A percentile compares a stretch with the other conserved stretches of the same genome.
phyloP scores from a whole-genome alignment of 2,113 vertebrate genomes.

The Apodemus sylvaticus region DNA sequence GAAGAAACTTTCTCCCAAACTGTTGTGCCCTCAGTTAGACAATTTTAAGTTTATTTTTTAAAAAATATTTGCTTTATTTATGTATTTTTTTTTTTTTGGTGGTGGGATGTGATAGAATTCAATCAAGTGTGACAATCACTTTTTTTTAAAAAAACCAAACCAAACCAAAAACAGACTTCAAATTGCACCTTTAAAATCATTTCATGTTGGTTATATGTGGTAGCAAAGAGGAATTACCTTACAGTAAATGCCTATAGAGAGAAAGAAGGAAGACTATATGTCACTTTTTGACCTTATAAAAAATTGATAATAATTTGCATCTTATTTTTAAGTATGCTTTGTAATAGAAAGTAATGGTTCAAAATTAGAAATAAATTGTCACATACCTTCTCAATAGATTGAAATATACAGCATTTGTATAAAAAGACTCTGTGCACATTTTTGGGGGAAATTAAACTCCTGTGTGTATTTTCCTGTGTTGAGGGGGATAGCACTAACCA shows the following conservation, averaged over 20 bases:
- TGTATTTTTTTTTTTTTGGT: not conserved
- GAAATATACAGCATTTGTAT: slow-evolving; percentile 24
- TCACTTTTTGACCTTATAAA: slow-evolving; percentile 61
- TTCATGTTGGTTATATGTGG: slow-evolving; percentile 48
- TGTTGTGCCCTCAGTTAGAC: slow-evolving; percentile 21
- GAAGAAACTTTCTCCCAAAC: slow-evolving; percentile 61
- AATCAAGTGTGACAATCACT: slow-evolving; percentile 14
- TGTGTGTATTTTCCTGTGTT: slow-evolving; percentile 67
- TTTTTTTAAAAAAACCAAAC: not conserved
- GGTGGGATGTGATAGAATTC: not conserved
- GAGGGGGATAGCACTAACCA: slow-evolving; percentile 32
- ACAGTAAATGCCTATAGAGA: slow-evolving; percentile 24
- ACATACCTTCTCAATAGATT: slow-evolving; percentile 29
- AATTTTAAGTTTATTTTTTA: slow-evolving; percentile 9
- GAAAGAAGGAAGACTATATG: slow-evolving; percentile 46
- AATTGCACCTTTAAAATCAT: slow-evolving; percentile 52
- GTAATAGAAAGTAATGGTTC: slow-evolving; percentile 74
- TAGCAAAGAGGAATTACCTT: slow-evolving; percentile 47
- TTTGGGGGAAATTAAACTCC: slow-evolving; percentile 70
- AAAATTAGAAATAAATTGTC: slow-evolving; percentile 57
- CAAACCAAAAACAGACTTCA: not conserved
- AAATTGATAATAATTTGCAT: slow-evolving; percentile 67
- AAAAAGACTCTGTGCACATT: slow-evolving; percentile 67
- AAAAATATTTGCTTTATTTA: slow-evolving; percentile 41
- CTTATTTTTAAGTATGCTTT: slow-evolving; percentile 70